These are phyloP conservation scores for Clarias macrocephalus DNA, from an alignment of 2,113 vertebrate genomes.

Conservation along the genomic window DNA sequence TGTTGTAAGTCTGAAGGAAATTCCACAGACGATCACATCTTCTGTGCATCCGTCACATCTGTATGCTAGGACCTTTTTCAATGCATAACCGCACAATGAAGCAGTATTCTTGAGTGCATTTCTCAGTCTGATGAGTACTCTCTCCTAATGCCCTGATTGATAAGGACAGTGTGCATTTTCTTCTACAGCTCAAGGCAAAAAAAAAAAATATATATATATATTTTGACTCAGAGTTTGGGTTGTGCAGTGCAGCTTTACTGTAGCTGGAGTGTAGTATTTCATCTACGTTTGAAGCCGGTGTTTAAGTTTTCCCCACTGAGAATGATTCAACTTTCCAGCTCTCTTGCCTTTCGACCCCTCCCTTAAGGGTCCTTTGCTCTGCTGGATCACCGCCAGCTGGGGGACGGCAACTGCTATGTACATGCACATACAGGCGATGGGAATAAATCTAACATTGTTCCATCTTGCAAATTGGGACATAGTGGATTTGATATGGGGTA, in stretches of 20 bases:
- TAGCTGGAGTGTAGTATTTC: slow-evolving; percentile 59
- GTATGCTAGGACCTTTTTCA: not conserved
- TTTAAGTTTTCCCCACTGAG: slow-evolving; percentile 58
- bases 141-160: not conserved
- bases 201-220: not conserved
- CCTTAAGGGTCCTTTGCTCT: not conserved
- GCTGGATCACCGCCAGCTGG: slow-evolving; percentile 24
- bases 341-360: slow-evolving; percentile 13
- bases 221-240: not conserved
- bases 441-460: not conserved
- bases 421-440: slow-evolving; percentile 40
- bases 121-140: not conserved
- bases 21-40: not conserved
- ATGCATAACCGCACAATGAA: not conserved
- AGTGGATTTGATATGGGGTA: slow-evolving; percentile 1
- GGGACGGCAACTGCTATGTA: slow-evolving; percentile 11
- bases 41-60: not conserved
- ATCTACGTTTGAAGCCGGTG: slow-evolving; percentile 51
- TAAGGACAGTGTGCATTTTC: not conserved
- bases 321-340: slow-evolving; percentile 55
- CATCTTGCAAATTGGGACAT: not conserved
- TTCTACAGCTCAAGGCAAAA: not conserved
- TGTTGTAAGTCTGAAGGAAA: slow-evolving; percentile 8
- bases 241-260: slow-evolving; percentile 44
- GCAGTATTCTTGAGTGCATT: not conserved